Conservation (phyloP, 2,888 invertebrate species). For the Mantis religiosa region DNA sequence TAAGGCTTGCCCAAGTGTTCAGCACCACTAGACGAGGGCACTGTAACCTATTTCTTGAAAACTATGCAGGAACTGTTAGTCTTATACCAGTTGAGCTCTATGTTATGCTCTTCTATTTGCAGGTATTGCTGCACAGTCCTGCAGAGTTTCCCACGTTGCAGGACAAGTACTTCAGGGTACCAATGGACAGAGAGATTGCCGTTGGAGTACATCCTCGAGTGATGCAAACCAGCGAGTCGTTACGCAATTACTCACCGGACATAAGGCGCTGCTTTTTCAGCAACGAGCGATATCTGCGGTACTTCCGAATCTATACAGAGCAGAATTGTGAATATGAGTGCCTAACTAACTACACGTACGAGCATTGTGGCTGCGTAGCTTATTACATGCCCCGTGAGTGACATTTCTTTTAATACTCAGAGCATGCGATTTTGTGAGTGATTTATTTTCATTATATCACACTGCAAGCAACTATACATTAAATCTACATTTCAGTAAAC, state of each 20-base stretch:
- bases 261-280: slow-evolving; percentile 63
- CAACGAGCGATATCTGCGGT: slow-evolving; percentile 58
- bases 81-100: too few species aligned
- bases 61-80: too few species aligned
- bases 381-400: slow-evolving; percentile 63
- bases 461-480: too few species aligned
- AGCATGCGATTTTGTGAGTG: too few species aligned
- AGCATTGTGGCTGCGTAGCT: slow-evolving; percentile 62
- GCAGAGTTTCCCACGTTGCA: slow-evolving; percentile 63
- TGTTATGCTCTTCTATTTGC: background rate
- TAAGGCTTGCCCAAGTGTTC: too few species aligned
- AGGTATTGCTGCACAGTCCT: slow-evolving; percentile 63
- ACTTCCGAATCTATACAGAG: slow-evolving; percentile 67
- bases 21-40: too few species aligned
- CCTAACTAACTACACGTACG: slow-evolving; percentile 60
- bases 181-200: slow-evolving; percentile 65
- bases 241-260: slow-evolving; percentile 57
- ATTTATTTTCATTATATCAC: too few species aligned
- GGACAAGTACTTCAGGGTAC: slow-evolving; percentile 66
- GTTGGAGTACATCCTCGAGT: slow-evolving; percentile 70
- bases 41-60: too few species aligned
- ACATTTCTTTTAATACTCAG: too few species aligned
- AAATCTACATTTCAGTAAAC: too few species aligned
- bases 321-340: slow-evolving; percentile 71
- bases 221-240: slow-evolving; percentile 66